Evolutionary conservation across 2,888 invertebrate species (phyloP).

Genomic region (Calameuta filiformis): DNA sequence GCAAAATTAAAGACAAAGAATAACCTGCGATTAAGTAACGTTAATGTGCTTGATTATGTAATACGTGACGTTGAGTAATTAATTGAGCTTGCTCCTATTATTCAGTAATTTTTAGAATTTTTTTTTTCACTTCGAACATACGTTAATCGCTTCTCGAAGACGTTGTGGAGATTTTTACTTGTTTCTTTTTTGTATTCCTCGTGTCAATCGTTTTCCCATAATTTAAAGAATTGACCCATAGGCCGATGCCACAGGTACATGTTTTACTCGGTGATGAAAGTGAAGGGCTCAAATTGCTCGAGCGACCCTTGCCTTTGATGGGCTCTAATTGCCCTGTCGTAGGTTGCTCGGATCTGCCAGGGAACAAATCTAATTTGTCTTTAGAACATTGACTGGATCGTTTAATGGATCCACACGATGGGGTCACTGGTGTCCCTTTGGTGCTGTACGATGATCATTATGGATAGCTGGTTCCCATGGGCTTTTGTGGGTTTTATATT

Average conservation of each 20-base stretch:
- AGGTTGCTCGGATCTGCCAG: neutral
- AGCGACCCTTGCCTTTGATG: slow-evolving; percentile 3
- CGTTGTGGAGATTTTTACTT: neutral
- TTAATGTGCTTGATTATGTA: no score
- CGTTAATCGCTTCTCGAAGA: neutral
- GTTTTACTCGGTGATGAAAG: neutral
- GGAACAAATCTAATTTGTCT: slow-evolving; percentile 3
- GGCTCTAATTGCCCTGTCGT: slow-evolving; percentile 2
- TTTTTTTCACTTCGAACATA: no score
- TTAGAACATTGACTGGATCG: slow-evolving; percentile 4
- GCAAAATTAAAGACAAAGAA: neutral
- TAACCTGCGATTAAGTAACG: neutral
- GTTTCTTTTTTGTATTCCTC: neutral
- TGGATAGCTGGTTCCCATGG: neutral
- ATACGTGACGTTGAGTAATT: neutral
- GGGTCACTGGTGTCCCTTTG: neutral
- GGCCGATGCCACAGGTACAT: neutral
- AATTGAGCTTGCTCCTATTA: neutral
- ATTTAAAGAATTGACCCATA: neutral
- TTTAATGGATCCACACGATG: neutral
- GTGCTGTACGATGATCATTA: neutral
- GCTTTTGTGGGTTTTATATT: neutral
- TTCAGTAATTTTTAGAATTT: neutral
- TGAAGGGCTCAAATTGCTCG: slow-evolving; percentile 2
- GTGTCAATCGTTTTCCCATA: neutral